Conservation (phyloP, 2,888 invertebrate species). For the Scaptomyza flava region DNA sequence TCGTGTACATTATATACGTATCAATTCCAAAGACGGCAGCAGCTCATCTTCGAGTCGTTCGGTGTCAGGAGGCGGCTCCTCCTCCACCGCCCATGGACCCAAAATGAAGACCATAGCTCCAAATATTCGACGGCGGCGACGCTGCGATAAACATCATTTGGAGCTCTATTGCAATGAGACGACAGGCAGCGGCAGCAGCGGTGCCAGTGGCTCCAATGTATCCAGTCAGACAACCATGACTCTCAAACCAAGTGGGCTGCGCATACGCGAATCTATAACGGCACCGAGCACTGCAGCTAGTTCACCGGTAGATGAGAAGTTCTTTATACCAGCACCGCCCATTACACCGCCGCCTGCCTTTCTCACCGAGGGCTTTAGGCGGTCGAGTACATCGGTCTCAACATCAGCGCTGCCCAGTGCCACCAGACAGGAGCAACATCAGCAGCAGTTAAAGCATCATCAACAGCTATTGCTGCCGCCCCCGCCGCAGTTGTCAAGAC, state of each 20-base stretch:
- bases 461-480: constrained; percentile 28
- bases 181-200: neutral
- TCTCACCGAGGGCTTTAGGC: constrained; percentile 87
- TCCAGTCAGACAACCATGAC: constrained; percentile 39
- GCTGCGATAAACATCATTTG: constrained; percentile 87
- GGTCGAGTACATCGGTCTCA: constrained; percentile 78
- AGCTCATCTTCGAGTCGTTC: constrained; percentile 47
- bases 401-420: constrained; percentile 70
- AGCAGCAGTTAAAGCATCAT: constrained; percentile 26
- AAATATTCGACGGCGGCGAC: constrained; percentile 86
- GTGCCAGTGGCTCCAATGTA: constrained; percentile 1
- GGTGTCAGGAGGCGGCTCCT: constrained; percentile 42
- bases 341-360: constrained; percentile 90
- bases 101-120: constrained; percentile 89
- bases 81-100: constrained; percentile 66
- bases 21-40: constrained; percentile 79
- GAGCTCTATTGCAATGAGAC: constrained; percentile 84
- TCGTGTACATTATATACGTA: constrained; percentile 78
- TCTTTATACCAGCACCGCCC: constrained; percentile 85
- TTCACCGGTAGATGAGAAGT: constrained; percentile 77
- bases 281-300: constrained; percentile 75
- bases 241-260: constrained; percentile 55
- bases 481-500: constrained; percentile 33
- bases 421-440: constrained; percentile 44
- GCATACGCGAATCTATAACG: constrained; percentile 68